These are phyloP conservation scores for Microctenopoma stevenorrisi DNA, from an alignment of 2,797 vertebrate genomes.

Conservation along the genomic window DNA sequence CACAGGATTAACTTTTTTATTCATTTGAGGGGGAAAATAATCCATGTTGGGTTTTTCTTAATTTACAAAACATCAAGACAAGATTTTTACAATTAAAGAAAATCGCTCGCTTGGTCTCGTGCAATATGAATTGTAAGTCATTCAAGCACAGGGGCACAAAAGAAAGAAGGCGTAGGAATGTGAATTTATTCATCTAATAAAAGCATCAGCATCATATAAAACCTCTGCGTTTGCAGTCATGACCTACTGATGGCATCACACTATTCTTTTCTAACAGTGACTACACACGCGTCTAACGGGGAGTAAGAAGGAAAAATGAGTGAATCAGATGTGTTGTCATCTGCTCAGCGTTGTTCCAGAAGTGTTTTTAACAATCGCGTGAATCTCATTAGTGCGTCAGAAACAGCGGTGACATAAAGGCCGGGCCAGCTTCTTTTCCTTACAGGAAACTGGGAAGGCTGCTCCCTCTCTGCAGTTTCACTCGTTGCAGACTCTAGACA, in stretches of 20 bases:
- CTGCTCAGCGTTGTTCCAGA: background rate
- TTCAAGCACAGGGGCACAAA: background rate
- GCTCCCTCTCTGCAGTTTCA: constrained; percentile 12
- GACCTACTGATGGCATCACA: constrained; percentile 10
- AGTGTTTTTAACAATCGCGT: background rate
- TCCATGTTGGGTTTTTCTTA: too few species aligned
- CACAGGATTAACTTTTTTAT: background rate
- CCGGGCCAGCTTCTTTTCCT: background rate
- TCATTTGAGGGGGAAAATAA: background rate
- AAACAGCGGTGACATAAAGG: background rate
- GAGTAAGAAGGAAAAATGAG: constrained; percentile 42
- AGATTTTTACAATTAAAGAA: background rate
- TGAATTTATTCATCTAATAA: background rate
- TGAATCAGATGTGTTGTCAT: constrained; percentile 6
- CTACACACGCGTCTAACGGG: constrained; percentile 1
- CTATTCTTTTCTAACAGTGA: constrained; percentile 30
- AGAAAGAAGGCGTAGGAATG: too few species aligned
- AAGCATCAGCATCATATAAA: background rate
- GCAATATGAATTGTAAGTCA: background rate
- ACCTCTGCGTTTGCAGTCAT: background rate
- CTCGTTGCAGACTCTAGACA: constrained; percentile 18
- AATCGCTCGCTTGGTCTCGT: background rate
- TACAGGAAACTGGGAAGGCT: constrained; percentile 17
- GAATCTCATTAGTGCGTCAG: background rate
- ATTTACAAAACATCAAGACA: too few species aligned